Base-by-base conservation (phyloP, 2,113 vertebrate genomes). In the Protomyctophum bolini region DNA sequence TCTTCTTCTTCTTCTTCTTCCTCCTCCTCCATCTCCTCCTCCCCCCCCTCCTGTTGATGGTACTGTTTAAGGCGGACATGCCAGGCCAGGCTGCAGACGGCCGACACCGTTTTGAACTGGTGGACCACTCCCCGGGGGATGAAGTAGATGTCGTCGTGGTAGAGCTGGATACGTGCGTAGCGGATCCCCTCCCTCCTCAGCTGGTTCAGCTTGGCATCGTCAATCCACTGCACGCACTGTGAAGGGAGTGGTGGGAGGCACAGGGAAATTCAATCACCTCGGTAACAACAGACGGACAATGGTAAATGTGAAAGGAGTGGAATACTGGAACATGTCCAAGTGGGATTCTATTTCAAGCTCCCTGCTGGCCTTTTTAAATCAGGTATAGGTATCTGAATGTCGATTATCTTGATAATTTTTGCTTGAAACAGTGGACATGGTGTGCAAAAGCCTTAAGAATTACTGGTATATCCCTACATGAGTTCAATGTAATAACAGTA, bases 191-290 rank as follows among this genome's bases (percentile, higher is more conserved):
- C 98, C 72, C 98, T 95, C 89, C 98, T 92, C 76, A 99, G 91
- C 72, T 99, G 98, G 90, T 99, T 99, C 57, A 99, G 96, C 86
- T 99, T 99, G 81, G 98, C 98, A 59, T 99, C 98, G 54, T 99
- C 98, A 55, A 99, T 96, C 98, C 98, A 99, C 78, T 99, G 98
- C 49, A 99, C 97, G 86, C 98, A 99, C 98, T 99, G 85, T n/a
- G 7, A 69, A 71, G 58, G 0, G 14, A 68, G 48, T 15, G 66
- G 7, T 67, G 81, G 15, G 58, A 66, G 33, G 55, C 33, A 69
- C 28, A 11, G 0, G 33, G 21, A 54, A 15, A 11, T 45, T 76
- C 41, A 75, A 64, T 12, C 47, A 52, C 12, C 11, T 33, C 10
- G 21, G 9, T 6, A n/a, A 45, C 63, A 57, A 8, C 54, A 4